Evolutionary conservation across 2,113 vertebrate species (phyloP), one percentile per base, ranked within the genome.

Genomic region (Galeopterus variegatus): DNA sequence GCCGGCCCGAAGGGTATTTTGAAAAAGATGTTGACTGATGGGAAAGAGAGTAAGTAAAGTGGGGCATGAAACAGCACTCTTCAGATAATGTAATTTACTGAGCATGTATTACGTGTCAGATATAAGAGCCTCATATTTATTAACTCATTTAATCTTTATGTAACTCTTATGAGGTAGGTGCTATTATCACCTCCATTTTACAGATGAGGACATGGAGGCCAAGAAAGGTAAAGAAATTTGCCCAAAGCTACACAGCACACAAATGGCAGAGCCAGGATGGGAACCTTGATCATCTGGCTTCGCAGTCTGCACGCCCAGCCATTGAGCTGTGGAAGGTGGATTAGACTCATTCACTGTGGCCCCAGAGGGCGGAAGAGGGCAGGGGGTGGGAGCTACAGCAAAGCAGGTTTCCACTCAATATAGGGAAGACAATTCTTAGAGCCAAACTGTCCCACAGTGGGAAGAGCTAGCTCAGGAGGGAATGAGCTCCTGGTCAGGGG

Each of bases 161-260:
- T n/a, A 52, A 75, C 23, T 70, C 56, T 10, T 28, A 15, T 14
- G 8, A 85, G 45, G 50, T 41, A 50, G 19, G 52, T 65, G 17
- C 87, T 79, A 0, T 64, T 72, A 73, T 77, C 56, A 58, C n/a
- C 54, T 81, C 62, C 56, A 3, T 76, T 89, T 86, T 87, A 88
- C 52, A 93, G 86, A 86, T 64, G 60, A 82, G 87, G 50, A 93
- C 56, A 60, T 23, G 2, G 54, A 94, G 69, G 67, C 77, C 69
- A 69, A 77, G 45, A 70, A 82, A 56, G 33, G 33, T 36, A 79
- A 90, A 48, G 56, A 81, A 60, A 62, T 75, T 45, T 17, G 8
- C 69, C 31, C 6, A 67, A 62, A 19, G 52, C 26, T 52, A 41
- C n/a, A 15, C 1, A 72, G 48, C 81, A 54, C 62, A 65, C 41